Percentiles rank a stretch among this genome's conserved stretches.
Conservation (phyloP, 92 coral and sea anemone genomes). For the Muricea muricata region DNA sequence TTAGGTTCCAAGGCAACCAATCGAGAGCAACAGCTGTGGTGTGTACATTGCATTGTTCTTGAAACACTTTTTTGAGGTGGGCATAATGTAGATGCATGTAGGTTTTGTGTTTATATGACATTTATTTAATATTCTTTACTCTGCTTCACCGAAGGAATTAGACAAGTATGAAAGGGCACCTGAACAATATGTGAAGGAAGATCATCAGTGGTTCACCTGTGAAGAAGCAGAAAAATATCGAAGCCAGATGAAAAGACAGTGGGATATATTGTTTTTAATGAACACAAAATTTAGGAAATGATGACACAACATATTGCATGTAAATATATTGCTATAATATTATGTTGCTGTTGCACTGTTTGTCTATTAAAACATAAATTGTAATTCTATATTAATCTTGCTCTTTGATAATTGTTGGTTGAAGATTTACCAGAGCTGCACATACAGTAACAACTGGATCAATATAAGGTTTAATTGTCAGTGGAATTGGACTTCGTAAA, state of each 20-base stretch:
- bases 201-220: too few species aligned
- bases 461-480: conserved; percentile 70
- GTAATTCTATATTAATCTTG: background rate
- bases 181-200: too few species aligned
- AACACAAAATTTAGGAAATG: background rate
- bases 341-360: background rate
- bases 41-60: conserved; percentile 44
- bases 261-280: background rate
- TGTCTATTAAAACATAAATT: background rate
- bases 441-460: conserved; percentile 75
- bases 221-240: too few species aligned
- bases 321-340: too few species aligned
- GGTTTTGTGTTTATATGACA: background rate
- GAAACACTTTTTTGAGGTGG: background rate
- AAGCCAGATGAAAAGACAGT: too few species aligned
- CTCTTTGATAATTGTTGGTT: conserved; percentile 51
- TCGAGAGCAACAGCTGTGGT: too few species aligned
- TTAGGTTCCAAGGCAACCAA: too few species aligned
- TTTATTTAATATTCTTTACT: background rate
- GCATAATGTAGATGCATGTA: too few species aligned
- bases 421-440: conserved; percentile 64
- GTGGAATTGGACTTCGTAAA: conserved; percentile 72
- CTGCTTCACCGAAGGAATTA: background rate
- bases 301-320: background rate
- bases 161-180: conserved; percentile 63